Conservation (phyloP, 2,113 vertebrate genomes). For the Parus major region DNA sequence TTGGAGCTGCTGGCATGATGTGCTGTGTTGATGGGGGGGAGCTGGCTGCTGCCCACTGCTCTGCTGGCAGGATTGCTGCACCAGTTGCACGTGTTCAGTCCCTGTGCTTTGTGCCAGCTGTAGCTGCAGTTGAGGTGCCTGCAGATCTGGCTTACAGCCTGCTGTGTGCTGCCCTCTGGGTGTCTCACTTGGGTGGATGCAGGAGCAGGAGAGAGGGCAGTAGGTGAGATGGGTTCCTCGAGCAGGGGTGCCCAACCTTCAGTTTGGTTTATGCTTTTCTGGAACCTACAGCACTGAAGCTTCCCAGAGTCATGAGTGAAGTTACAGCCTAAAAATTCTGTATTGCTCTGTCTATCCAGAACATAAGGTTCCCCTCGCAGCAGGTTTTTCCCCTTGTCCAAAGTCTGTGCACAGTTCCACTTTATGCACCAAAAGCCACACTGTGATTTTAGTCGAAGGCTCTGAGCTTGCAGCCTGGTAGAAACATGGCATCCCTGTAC, state of each 20-base stretch:
- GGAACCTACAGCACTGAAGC: not conserved
- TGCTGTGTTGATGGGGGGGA: not conserved
- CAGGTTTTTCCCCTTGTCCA: not conserved
- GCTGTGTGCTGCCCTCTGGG: not conserved
- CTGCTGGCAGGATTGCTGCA: not conserved
- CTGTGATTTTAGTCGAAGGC: not conserved
- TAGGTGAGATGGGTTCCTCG: not conserved
- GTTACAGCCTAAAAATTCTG: not conserved
- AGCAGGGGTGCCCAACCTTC: not conserved
- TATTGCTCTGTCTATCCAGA: not conserved
- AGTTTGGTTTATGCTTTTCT: not conserved
- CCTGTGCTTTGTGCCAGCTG: not conserved
- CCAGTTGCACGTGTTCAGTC: not conserved
- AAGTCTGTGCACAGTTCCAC: not conserved
- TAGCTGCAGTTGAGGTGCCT: not conserved
- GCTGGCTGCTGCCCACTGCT: not conserved
- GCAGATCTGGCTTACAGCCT: not conserved
- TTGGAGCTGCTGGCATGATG: not conserved
- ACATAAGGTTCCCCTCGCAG: not conserved
- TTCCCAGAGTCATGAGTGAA: not conserved
- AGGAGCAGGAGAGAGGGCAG: not conserved
- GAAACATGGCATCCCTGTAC: not conserved
- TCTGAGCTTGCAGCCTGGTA: not conserved
- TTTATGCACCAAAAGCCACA: not conserved
- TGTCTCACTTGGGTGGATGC: not conserved